Evolutionary conservation across 2,888 invertebrate species (phyloP), one percentile per base, ranked within the genome.

Genomic region (Harpalus rubripes): DNA sequence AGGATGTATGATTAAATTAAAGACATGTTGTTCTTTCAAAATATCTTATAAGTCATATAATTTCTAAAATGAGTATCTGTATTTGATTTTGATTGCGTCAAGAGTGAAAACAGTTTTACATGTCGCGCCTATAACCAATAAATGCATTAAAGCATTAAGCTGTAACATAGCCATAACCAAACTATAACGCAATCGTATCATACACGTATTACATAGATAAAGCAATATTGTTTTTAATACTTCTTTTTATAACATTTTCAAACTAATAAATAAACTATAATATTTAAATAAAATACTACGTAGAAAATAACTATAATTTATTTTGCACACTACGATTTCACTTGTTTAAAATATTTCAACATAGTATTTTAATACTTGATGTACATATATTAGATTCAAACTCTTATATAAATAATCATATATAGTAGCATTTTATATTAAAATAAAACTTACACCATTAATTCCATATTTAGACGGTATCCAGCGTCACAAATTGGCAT

Each of bases 81-180:
- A 68, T 68, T 68, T 16, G 68, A 15, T 15, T 68, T 68, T 68
- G 32, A 39, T 74, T 74, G 52, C 72, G 72, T 74, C 72, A 74
- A 52, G 41, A 74, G 72, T 74, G 72, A 74, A 74, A 74, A 74
- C 52, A 41, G 18, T 41, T 74, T 74, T 74, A 74, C 72, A 74
- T 74, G 72, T 74, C 72, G 22, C 44, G 12, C 44, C 41, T 74
- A 44, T 74, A 41, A 44, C 44, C 44, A 74, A 74, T 74, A 74
- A 74, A 39, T 39, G 39, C 39, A n/a, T 68, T 39, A 63, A 63
- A 12, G 15, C 39, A n/a, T 68, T 39, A 63, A 63, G 22, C 32
- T 10, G 26, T 68, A 68, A 68, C 22, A 22, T 26, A 26, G 5
- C 65, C 7, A 22, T 26, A 26, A 32, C 65, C 7, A 22, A 10